Percentiles rank a stretch among this genome's conserved stretches.
Conservation (phyloP, 2,113 vertebrate species). For the Caretta caretta region DNA sequence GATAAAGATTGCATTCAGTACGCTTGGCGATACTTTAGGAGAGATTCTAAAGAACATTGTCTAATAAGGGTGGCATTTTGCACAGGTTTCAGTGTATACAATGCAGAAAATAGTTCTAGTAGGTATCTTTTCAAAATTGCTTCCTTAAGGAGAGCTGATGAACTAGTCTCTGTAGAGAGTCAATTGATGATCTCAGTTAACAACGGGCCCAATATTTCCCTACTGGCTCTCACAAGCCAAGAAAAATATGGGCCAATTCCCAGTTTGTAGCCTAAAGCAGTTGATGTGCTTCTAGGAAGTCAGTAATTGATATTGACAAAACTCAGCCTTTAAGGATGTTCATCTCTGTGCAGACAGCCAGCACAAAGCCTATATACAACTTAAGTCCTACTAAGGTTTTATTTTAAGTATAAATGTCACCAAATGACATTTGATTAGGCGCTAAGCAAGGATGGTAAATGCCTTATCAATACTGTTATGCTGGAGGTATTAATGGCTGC, state of each 20-base stretch:
- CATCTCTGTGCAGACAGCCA: not conserved
- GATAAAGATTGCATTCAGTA: not conserved
- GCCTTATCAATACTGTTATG: not conserved
- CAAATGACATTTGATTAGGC: not conserved
- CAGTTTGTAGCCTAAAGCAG: not conserved
- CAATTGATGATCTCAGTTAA: not conserved
- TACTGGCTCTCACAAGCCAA: not conserved
- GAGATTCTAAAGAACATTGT: not conserved
- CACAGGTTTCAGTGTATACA: not conserved
- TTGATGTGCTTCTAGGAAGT: not conserved
- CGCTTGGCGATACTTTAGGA: not conserved
- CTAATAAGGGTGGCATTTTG: not conserved
- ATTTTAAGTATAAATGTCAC: not conserved
- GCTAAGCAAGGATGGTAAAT: not conserved
- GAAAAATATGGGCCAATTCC: not conserved
- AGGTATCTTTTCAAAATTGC: not conserved
- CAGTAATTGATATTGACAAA: not conserved
- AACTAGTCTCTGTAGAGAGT: not conserved
- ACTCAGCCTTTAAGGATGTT: not conserved
- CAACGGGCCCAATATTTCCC: not conserved
- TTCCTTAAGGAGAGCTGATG: not conserved
- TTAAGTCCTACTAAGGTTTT: not conserved
- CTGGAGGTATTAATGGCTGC: not conserved
- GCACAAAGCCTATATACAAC: not conserved
- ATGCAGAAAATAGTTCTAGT: not conserved